Evolutionary conservation across 2,113 vertebrate species (phyloP).

Genomic region (Stigmatopora nigra): DNA sequence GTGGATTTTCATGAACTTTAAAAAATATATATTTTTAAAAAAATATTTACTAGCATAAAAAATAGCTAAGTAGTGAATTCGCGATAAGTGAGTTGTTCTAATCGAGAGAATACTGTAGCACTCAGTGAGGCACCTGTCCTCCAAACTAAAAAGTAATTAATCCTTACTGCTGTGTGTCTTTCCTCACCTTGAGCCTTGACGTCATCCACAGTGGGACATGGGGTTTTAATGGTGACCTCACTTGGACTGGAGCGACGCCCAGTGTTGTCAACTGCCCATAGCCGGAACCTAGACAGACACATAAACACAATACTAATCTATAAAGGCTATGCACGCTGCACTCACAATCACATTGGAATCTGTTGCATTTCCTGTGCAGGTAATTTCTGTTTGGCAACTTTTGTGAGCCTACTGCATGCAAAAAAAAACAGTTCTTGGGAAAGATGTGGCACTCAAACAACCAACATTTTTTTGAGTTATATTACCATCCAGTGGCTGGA

Average conservation of each 20-base stretch:
- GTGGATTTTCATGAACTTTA: too few species aligned
- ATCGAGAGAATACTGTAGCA: not conserved
- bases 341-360: constrained; percentile 6
- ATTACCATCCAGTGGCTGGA: constrained; percentile 56
- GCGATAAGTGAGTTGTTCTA: too few species aligned
- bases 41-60: too few species aligned
- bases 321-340: not conserved
- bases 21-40: too few species aligned
- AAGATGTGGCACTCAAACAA: not conserved
- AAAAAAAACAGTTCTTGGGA: not conserved
- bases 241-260: constrained; percentile 88
- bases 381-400: constrained; percentile 5
- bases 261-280: constrained; percentile 96
- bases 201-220: constrained; percentile 93
- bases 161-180: not conserved
- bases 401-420: constrained; percentile 12
- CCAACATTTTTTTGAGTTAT: constrained; percentile 28
- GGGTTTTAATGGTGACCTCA: constrained; percentile 90
- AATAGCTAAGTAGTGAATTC: too few species aligned
- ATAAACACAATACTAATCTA: not conserved
- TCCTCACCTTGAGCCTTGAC: constrained; percentile 93
- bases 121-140: constrained; percentile 4
- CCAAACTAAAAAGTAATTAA: constrained; percentile 3
- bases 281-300: constrained; percentile 77
- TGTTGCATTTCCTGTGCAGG: not conserved